Evolutionary conservation across 2,113 vertebrate species (phyloP).

Genomic region (Sturnus vulgaris): DNA sequence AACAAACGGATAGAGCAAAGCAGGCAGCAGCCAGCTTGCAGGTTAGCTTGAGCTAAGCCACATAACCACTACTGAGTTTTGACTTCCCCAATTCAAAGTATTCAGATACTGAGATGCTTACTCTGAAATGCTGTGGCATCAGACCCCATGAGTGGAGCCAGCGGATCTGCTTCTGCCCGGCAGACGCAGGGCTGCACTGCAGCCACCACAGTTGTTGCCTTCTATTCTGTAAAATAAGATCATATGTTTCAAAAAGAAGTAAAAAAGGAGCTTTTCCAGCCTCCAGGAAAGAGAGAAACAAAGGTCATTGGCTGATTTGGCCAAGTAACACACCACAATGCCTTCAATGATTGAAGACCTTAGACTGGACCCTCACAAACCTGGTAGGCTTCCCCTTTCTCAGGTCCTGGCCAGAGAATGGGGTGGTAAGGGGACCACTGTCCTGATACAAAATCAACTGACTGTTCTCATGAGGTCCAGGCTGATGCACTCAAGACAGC

Average conservation of each 20-base stretch:
- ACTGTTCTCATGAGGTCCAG: accelerated
- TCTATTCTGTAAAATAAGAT: not conserved
- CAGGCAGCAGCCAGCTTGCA: not conserved
- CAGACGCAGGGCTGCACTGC: not conserved
- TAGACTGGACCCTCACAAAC: accelerated
- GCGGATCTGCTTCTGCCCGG: not conserved
- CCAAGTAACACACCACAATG: not conserved
- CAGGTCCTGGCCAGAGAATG: not conserved
- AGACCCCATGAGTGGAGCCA: not conserved
- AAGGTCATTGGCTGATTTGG: not conserved
- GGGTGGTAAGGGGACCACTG: not conserved
- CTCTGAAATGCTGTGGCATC: not conserved
- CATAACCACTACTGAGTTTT: not conserved
- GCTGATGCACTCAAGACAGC: accelerated
- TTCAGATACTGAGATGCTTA: not conserved
- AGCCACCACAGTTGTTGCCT: accelerated
- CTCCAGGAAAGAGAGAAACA: not conserved
- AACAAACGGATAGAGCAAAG: not conserved
- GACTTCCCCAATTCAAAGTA: not conserved
- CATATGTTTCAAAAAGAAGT: accelerated
- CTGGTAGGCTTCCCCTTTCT: not conserved
- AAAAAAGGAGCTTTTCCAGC: not conserved
- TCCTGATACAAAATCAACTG: not conserved
- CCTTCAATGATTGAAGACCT: not conserved
- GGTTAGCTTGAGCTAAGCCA: not conserved